Conservation (phyloP, 2,797 vertebrate genomes). For the Florisuga fusca region DNA sequence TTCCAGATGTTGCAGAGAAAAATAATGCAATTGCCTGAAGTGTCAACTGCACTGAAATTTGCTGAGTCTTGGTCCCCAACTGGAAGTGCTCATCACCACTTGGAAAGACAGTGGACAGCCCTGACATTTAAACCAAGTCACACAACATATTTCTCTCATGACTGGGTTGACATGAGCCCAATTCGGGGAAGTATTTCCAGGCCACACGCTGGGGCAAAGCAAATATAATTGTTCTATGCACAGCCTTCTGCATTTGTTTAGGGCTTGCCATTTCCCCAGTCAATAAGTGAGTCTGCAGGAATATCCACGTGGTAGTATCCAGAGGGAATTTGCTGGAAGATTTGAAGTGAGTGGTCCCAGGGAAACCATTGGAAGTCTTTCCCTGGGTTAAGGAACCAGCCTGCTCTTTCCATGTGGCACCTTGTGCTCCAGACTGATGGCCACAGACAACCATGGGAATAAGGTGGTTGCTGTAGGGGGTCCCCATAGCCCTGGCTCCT, state of each 20-base stretch:
- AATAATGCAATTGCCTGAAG: background rate
- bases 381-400: background rate
- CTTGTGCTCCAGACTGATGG: background rate
- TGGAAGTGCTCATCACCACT: background rate
- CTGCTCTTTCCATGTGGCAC: background rate
- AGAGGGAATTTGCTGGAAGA: background rate
- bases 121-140: slow-evolving; percentile 22
- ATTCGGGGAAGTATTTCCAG: slow-evolving; percentile 21
- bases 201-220: slow-evolving; percentile 27
- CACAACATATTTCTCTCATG: slow-evolving; percentile 49
- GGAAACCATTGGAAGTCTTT: background rate
- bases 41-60: background rate
- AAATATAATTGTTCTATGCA: slow-evolving; percentile 36
- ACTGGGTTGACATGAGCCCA: slow-evolving; percentile 39
- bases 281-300: slow-evolving; percentile 1
- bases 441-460: background rate
- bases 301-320: background rate
- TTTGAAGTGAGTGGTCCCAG: background rate
- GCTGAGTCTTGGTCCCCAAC: background rate
- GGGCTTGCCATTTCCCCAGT: slow-evolving; percentile 28
- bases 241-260: slow-evolving; percentile 23
- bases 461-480: background rate
- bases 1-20: background rate
- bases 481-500: background rate
- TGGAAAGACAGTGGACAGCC: background rate